A percentile compares a stretch with the other conserved stretches of the same genome.
phyloP scores from a whole-genome alignment of 2,113 vertebrate species.

The Brachypteracias leptosomus region DNA sequence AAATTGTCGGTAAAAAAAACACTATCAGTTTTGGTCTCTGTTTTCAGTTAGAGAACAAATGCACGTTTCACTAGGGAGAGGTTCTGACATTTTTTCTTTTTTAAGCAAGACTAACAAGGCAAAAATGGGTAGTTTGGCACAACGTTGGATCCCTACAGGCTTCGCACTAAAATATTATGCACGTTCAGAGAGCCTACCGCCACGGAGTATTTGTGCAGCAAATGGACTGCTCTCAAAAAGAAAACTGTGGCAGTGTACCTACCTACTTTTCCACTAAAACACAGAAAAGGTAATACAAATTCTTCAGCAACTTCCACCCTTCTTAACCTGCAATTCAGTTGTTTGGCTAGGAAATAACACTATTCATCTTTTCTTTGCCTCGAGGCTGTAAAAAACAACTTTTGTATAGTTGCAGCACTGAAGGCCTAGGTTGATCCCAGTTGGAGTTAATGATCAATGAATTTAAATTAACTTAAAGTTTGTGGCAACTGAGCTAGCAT shows the following conservation, averaged over 20 bases:
- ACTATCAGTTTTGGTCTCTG: neutral
- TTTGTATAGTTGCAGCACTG: neutral
- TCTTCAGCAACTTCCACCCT: neutral
- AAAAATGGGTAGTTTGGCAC: neutral
- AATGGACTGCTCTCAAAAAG: neutral
- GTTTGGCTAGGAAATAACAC: neutral
- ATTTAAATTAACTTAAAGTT: neutral
- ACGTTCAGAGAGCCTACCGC: fast-evolving
- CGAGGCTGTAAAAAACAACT: neutral
- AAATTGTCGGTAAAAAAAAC: neutral
- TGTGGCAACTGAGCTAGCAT: neutral
- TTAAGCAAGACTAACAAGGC: neutral
- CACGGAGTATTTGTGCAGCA: neutral
- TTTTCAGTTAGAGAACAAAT: neutral
- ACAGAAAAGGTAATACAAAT: neutral
- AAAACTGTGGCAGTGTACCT: neutral
- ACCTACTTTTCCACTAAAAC: neutral
- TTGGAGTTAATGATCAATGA: neutral
- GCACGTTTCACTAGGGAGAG: neutral
- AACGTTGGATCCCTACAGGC: neutral
- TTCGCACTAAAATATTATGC: neutral
- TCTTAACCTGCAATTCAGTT: neutral
- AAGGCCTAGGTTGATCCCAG: neutral
- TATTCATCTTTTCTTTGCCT: neutral
- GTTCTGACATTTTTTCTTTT: neutral